A percentile compares a stretch with the other conserved stretches of the same genome.
These are phyloP conservation scores for Alloplasta piceator DNA, from an alignment of 2,888 invertebrate species.

Conservation along the genomic window DNA sequence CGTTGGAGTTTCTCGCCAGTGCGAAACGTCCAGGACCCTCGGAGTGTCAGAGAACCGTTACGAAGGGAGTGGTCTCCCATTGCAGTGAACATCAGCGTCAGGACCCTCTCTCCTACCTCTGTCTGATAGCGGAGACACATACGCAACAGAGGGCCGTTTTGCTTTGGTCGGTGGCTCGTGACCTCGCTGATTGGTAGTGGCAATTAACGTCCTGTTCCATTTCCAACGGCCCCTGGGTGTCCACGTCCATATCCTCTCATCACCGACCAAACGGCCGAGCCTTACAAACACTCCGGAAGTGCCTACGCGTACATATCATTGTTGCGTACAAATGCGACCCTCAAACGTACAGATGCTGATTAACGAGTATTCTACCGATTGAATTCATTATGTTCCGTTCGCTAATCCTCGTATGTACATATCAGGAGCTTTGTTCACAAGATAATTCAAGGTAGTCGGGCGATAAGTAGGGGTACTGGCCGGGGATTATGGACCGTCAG, in stretches of 20 bases:
- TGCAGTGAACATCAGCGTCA: slow-evolving; percentile 38
- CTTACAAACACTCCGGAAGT: slow-evolving; percentile 59
- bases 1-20: slow-evolving; percentile 26
- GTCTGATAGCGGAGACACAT: slow-evolving; percentile 19
- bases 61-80: slow-evolving; percentile 41
- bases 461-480: not conserved
- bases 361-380: slow-evolving; percentile 21
- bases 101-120: slow-evolving; percentile 34
- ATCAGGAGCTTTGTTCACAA: slow-evolving; percentile 25
- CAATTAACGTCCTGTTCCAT: slow-evolving; percentile 78
- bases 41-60: slow-evolving; percentile 48
- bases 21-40: slow-evolving; percentile 27
- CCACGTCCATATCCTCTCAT: slow-evolving; percentile 39
- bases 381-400: slow-evolving; percentile 14
- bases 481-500: not conserved
- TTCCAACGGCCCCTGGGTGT: slow-evolving; percentile 60
- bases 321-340: slow-evolving; percentile 72
- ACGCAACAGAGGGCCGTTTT: slow-evolving; percentile 52
- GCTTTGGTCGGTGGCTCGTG: slow-evolving; percentile 67
- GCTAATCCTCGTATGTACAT: not conserved
- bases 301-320: slow-evolving; percentile 75
- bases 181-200: slow-evolving; percentile 79
- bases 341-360: slow-evolving; percentile 11
- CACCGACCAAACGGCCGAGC: slow-evolving; percentile 70
- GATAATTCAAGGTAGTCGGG: slow-evolving; percentile 42